Conservation (phyloP, 2,113 vertebrate species). For the Suricata suricatta region DNA sequence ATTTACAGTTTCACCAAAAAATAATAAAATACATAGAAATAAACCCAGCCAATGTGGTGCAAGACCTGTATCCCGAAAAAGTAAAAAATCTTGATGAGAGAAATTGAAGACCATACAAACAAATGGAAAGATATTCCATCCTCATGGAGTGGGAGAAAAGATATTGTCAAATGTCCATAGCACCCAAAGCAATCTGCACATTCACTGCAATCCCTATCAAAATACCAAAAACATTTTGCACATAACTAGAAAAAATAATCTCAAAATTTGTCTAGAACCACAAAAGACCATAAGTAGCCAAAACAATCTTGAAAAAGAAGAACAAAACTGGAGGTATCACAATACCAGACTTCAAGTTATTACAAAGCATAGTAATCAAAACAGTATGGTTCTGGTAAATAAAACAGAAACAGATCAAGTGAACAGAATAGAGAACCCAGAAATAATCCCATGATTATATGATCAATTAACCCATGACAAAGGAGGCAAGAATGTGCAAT, state of each 20-base stretch:
- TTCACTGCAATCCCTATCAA: not conserved
- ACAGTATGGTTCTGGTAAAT: not conserved
- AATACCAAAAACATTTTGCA: not conserved
- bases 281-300: not conserved
- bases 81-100: not conserved
- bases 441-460: not conserved
- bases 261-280: not conserved
- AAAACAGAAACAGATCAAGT: not conserved
- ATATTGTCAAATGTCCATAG: not conserved
- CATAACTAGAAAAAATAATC: not conserved
- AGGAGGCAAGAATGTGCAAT: not conserved
- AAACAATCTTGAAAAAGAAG: not conserved
- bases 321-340: not conserved
- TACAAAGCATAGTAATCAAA: not conserved
- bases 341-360: not conserved
- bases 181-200: not conserved
- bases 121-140: not conserved
- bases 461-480: not conserved
- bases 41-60: not conserved
- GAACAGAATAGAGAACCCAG: not conserved
- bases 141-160: not conserved
- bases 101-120: not conserved
- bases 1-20: not conserved
- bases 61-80: not conserved
- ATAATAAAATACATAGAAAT: not conserved